Base-by-base conservation (phyloP, 1,140 invertebrate species). In the Lysiphlebus fabarum region DNA sequence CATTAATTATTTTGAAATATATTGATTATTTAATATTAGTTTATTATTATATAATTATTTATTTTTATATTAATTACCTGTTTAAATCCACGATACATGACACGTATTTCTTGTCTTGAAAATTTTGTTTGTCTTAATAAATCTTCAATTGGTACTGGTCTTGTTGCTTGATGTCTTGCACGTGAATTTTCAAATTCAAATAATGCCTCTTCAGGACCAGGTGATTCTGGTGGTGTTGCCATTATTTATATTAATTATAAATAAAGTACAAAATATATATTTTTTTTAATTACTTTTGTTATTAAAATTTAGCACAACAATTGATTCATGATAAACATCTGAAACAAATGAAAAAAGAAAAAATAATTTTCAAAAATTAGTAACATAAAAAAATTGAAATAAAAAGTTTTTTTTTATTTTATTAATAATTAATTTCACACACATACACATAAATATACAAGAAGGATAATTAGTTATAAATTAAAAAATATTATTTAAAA, bases 21-120 rank as follows among this genome's bases (percentile, higher is more conserved):
- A n/a, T n/a, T n/a, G n/a, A n/a, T n/a, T n/a, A n/a, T n/a, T n/a
- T n/a, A n/a, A n/a, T n/a, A n/a, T n/a, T n/a, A n/a, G n/a, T n/a
- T n/a, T n/a, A n/a, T n/a, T n/a, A n/a, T n/a, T n/a, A n/a, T n/a
- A n/a, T n/a, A n/a, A n/a, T n/a, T n/a, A 36, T 9, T 49, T 8
- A 40, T 38, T 7, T 12, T 40, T 40, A n/a, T n/a, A n/a, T 11
- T 4, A 1, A 83, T 82, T 76, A 96, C 93, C 89, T 96, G 95
- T 82, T 98, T 98, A 77, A 98, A 98, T 62, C 95, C 95, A 64
- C 95, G 83, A 76, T 98, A 98, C 91, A 97, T 96, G 67, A 96
- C 91, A 61, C 95, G 87, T 61, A 97, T 93, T 81, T 98, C 95
- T 77, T 95, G 93, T 69, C 92, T 85, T 10, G 91, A 91, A 79